Percentiles rank a stretch among this genome's conserved stretches.
Evolutionary conservation across 2,797 vertebrate genomes (phyloP).

Genomic region (Pteronotus mesoamericanus): DNA sequence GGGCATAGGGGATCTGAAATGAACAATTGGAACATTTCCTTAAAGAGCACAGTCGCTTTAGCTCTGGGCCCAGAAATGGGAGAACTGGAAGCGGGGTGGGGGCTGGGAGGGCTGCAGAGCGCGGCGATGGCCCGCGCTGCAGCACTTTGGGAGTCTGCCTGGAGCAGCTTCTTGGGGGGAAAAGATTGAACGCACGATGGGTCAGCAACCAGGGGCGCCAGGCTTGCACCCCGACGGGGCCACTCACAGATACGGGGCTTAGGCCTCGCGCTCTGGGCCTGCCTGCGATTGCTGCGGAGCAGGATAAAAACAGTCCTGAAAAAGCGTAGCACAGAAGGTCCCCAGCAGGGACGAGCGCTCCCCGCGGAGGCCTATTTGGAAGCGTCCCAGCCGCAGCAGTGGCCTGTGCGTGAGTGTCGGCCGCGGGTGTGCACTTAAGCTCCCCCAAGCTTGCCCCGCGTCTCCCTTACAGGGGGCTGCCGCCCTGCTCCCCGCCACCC

Average conservation of each 20-base stretch:
- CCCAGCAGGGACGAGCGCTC: slow-evolving; percentile 29
- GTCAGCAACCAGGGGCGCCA: not conserved
- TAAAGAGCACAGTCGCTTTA: not conserved
- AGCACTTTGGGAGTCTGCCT: not conserved
- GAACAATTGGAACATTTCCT: not conserved
- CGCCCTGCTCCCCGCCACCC: not conserved
- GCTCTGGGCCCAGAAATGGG: not conserved
- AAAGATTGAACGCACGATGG: accelerated
- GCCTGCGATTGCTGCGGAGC: not conserved
- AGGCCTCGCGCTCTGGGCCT: not conserved
- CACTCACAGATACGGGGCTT: not conserved
- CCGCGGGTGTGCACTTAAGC: not conserved
- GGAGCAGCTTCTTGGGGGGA: not conserved
- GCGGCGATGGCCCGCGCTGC: not conserved
- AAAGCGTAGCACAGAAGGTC: slow-evolving; percentile 58
- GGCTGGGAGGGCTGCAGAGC: not conserved
- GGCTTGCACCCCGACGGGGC: accelerated
- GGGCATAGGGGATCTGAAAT: not conserved
- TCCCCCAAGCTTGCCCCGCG: accelerated
- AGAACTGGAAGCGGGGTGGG: not conserved
- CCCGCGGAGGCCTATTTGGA: slow-evolving; percentile 62
- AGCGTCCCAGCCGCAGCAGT: slow-evolving; percentile 45
- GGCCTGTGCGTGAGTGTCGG: not conserved
- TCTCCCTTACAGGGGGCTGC: not conserved
- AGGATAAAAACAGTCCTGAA: not conserved